These are phyloP conservation scores for Panagrolaimus sp. DNA, from an alignment of 1,140 invertebrate genomes.

Conservation along the genomic window DNA sequence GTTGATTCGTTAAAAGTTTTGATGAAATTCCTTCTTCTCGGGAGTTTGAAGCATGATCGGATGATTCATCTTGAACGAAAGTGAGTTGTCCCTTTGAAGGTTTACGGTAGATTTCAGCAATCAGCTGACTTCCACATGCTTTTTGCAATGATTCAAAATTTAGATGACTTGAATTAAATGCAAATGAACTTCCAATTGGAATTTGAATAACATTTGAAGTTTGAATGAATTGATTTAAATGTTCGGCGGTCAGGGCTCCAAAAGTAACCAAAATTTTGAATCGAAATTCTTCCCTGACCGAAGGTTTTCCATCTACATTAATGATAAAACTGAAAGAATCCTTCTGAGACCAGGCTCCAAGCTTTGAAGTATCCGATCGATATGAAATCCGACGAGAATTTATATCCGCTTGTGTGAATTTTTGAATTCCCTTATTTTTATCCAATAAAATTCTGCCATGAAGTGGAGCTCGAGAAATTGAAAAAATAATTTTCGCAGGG, in stretches of 20 bases:
- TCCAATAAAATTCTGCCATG: slow-evolving; percentile 36
- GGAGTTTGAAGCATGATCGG: background rate
- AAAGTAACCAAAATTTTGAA: slow-evolving; percentile 51
- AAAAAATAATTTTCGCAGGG: slow-evolving; percentile 47
- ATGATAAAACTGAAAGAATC: slow-evolving; percentile 54
- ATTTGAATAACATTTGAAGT: slow-evolving; percentile 15
- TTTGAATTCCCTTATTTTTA: slow-evolving; percentile 20
- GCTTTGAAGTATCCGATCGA: slow-evolving; percentile 24
- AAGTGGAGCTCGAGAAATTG: slow-evolving; percentile 40
- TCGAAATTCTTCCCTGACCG: slow-evolving; percentile 35
- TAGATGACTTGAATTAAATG: slow-evolving; percentile 34
- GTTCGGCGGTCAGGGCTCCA: slow-evolving; percentile 28
- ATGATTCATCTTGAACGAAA: background rate
- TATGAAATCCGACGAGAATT: slow-evolving; percentile 34
- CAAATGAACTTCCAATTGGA: slow-evolving; percentile 25
- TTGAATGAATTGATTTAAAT: slow-evolving; percentile 29
- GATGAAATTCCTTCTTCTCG: slow-evolving; percentile 24
- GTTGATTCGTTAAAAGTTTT: too few relatives aligned
- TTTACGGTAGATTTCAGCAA: slow-evolving; percentile 30
- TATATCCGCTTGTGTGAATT: slow-evolving; percentile 52
- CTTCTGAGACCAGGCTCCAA: slow-evolving; percentile 43
- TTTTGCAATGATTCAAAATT: slow-evolving; percentile 37
- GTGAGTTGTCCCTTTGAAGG: slow-evolving; percentile 27
- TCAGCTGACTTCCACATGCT: slow-evolving; percentile 31
- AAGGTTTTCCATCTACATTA: background rate